A percentile compares a stretch with the other conserved stretches of the same genome.
Evolutionary conservation across 2,797 vertebrate species (phyloP).

Genomic region (Hyperoplus immaculatus): DNA sequence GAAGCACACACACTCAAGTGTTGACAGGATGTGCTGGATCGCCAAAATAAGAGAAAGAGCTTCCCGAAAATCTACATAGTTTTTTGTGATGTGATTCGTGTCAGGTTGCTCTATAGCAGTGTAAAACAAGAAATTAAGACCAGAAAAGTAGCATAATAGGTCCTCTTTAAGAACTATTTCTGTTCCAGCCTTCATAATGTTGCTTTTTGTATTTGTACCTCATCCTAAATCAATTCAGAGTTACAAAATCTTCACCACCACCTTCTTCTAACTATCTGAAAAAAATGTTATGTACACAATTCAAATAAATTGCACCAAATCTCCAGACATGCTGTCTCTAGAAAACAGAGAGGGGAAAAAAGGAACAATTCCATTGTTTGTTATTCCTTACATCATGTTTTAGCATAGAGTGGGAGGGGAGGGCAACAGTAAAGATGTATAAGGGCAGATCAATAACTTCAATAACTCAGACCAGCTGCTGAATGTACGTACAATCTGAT

Average conservation of each 20-base stretch:
- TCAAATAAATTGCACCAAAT: not conserved
- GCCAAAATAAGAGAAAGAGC: too few relatives aligned
- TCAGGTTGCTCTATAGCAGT: too few relatives aligned
- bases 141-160: too few relatives aligned
- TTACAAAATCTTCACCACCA: too few relatives aligned
- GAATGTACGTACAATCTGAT: constrained; percentile 16
- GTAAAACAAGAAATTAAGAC: too few relatives aligned
- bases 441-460: constrained; percentile 56
- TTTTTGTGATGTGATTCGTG: too few relatives aligned
- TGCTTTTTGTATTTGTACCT: too few relatives aligned
- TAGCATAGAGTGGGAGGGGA: constrained; percentile 50
- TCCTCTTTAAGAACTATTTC: too few relatives aligned
- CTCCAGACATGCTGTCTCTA: not conserved
- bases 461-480: constrained; percentile 32
- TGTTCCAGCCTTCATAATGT: not conserved
- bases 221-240: too few relatives aligned
- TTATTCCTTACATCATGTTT: constrained; percentile 57
- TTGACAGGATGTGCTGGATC: too few relatives aligned
- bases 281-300: not conserved
- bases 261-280: not conserved
- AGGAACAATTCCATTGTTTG: constrained; percentile 45
- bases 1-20: too few relatives aligned
- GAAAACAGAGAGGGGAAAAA: constrained; percentile 7
- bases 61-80: too few relatives aligned
- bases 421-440: constrained; percentile 40